Base-by-base conservation (phyloP, 2,888 invertebrate genomes). In the Pegoplata infirma region DNA sequence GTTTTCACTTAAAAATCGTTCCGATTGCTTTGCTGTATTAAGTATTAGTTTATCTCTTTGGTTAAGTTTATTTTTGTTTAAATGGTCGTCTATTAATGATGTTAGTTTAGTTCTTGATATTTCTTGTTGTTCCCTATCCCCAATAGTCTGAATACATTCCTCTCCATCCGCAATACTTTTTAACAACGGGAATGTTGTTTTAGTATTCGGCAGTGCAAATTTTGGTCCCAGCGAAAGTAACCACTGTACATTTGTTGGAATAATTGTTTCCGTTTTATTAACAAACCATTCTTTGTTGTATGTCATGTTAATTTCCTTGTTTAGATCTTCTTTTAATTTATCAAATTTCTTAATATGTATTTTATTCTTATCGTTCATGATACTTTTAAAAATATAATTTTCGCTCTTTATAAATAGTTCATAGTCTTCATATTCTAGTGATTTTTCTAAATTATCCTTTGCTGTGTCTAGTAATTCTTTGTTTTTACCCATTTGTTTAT, bases 221-320 rank as follows among this genome's bases (percentile, higher is more conserved):
- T 49, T 49, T 5, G 49, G 49, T 1, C 21, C 49, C 10, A 49
- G 10, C 2, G 49, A 49, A 10, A 49, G 6, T 23, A 21, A 12
- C 49, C 49, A 49, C 23, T 49, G 49, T 23, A 49, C n/a, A 5
- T 49, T 23, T 12, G 21, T 49, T 49, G 49, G 49, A 12, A 49
- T 49, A 3, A 7, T 6, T 12, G 6, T 23, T 12, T 49, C 5
- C 12, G 49, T 49, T 10, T 23, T 49, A 12, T 49, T 49, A n/a
- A 14, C 23, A 12, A 49, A 49, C 23, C 23, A 49, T 6, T 49
- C 49, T 2, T 49, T 23, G 7, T 49, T 49, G 6, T 49, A 12
- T 49, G 8, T 12, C 23, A 49, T 49, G 23, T 49, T 21, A 10
- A 49, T 19, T 5, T 49, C 23, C 21, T 5, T 23, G 10, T 21